Conservation (phyloP, 2,888 invertebrate genomes). For the Macaria liturata region DNA sequence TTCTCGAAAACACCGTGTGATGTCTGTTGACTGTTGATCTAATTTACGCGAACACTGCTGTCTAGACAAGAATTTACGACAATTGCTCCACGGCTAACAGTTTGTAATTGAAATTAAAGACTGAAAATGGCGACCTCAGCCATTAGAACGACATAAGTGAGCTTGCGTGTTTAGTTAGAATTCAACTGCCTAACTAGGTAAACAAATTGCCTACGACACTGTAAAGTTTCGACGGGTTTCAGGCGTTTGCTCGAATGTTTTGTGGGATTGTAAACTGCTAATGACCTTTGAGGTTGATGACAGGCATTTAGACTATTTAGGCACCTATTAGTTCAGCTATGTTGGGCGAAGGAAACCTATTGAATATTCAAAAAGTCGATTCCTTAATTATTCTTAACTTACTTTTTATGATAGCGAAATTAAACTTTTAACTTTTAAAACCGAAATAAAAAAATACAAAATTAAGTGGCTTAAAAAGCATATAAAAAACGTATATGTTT, state of each 20-base stretch:
- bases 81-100: conserved; percentile 4
- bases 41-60: conserved; percentile 3
- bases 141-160: conserved; percentile 26
- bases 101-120: conserved; percentile 25
- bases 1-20: too few relatives aligned
- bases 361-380: too few relatives aligned
- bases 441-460: too few relatives aligned
- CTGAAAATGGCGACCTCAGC: conserved; percentile 24
- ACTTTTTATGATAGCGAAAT: too few relatives aligned
- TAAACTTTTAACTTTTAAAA: too few relatives aligned
- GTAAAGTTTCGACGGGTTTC: conserved; percentile 46
- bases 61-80: conserved; percentile 18
- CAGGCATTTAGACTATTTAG: too few relatives aligned
- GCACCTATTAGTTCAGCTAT: too few relatives aligned
- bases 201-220: conserved; percentile 47
- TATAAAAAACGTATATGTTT: too few relatives aligned
- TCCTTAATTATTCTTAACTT: too few relatives aligned
- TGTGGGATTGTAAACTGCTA: conserved; percentile 27
- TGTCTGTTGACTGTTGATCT: too few relatives aligned
- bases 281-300: conserved; percentile 6
- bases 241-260: conserved; percentile 37
- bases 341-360: too few relatives aligned
- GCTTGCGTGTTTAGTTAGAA: conserved; percentile 45
- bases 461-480: too few relatives aligned
- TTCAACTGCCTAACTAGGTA: conserved; percentile 41